phyloP scores from a whole-genome alignment of 1,140 invertebrate species.

The Anastatus disparis region DNA sequence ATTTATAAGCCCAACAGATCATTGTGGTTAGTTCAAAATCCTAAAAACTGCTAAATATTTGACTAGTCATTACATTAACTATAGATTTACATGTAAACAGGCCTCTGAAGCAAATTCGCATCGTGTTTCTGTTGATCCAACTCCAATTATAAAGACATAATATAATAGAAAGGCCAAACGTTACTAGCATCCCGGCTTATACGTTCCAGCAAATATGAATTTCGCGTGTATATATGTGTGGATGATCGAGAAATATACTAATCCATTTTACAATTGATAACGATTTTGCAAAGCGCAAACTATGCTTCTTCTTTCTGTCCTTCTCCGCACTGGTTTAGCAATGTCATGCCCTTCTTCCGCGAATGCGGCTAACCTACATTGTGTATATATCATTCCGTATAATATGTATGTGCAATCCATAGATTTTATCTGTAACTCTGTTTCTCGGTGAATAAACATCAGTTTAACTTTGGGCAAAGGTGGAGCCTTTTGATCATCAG shows the following conservation, averaged over 20 bases:
- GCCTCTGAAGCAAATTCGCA: no score
- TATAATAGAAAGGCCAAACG: not conserved
- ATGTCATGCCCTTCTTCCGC: not conserved
- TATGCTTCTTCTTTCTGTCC: not conserved
- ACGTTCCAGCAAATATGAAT: not conserved
- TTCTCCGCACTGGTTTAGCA: no score
- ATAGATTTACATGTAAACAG: not conserved
- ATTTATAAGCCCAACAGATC: no score
- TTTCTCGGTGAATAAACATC: conserved; percentile 3
- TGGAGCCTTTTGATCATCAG: not conserved
- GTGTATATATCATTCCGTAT: no score
- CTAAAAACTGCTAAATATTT: no score
- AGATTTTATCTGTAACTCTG: conserved; percentile 1
- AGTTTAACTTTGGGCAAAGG: not conserved
- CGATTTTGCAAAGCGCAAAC: no score
- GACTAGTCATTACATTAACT: not conserved
- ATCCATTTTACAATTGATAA: conserved; percentile 27
- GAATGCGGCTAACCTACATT: no score
- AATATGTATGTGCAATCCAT: no score
- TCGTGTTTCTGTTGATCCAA: not conserved
- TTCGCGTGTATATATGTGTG: not conserved
- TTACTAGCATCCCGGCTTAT: not conserved
- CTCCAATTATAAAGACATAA: conserved; percentile 2
- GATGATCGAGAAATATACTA: conserved; percentile 18
- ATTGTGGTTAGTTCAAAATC: no score